Conservation (phyloP, 2,888 invertebrate genomes). For the Matsumyia berberina region DNA sequence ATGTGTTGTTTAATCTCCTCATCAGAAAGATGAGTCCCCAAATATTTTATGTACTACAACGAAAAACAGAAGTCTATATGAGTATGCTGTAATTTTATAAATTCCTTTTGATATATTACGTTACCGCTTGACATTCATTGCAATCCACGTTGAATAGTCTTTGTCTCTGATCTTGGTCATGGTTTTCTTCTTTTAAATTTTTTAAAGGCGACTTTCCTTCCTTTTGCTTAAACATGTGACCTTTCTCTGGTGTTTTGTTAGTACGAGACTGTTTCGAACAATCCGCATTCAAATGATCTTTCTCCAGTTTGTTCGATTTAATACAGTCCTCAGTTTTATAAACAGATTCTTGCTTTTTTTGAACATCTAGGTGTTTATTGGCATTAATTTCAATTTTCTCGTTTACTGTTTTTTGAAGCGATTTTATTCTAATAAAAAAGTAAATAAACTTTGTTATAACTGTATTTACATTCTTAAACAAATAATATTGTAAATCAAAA, state of each 20-base stretch:
- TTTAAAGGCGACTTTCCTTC: background rate
- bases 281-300: background rate
- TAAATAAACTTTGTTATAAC: background rate
- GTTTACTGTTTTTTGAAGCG: slow-evolving; percentile 57
- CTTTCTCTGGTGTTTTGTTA: background rate
- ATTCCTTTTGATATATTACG: slow-evolving; percentile 33
- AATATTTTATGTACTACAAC: slow-evolving; percentile 80
- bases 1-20: slow-evolving; percentile 80
- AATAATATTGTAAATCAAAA: too few relatives aligned
- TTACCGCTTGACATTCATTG: slow-evolving; percentile 79
- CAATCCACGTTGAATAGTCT: slow-evolving; percentile 79
- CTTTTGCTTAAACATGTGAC: background rate
- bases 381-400: background rate
- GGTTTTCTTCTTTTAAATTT: slow-evolving; percentile 7
- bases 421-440: slow-evolving; percentile 47
- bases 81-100: background rate
- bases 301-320: slow-evolving; percentile 7
- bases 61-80: background rate
- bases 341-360: slow-evolving; percentile 16
- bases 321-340: slow-evolving; percentile 11
- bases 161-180: slow-evolving; percentile 73
- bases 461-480: too few relatives aligned
- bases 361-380: slow-evolving; percentile 10
- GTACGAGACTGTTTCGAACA: background rate
- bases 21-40: slow-evolving; percentile 79